Evolutionary conservation across 2,797 vertebrate species (phyloP).

Genomic region (Pagetopsis macropterus): DNA sequence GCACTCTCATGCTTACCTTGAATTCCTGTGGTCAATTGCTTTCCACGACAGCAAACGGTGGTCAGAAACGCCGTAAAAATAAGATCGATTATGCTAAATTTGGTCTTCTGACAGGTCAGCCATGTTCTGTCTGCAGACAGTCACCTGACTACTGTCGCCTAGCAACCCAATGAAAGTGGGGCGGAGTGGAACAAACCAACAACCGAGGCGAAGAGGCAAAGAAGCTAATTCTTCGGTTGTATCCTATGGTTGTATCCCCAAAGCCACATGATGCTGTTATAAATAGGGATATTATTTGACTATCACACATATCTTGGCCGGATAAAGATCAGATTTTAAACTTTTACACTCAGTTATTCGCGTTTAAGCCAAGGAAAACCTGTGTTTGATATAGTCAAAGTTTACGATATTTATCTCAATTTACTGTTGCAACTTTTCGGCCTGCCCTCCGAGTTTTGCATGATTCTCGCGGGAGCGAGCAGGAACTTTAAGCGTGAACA

Average conservation of each 20-base stretch:
- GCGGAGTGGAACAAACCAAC: conserved; percentile 53
- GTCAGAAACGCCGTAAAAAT: conserved; percentile 55
- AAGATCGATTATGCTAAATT: conserved; percentile 74
- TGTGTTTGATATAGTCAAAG: not conserved
- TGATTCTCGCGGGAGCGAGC: not conserved
- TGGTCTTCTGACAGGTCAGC: conserved; percentile 83
- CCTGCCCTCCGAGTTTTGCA: not conserved
- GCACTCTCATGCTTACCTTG: conserved; percentile 65
- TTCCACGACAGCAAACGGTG: conserved; percentile 49
- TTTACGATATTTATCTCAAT: not conserved
- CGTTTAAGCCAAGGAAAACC: not conserved
- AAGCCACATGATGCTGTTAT: not conserved
- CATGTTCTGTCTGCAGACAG: conserved; percentile 84
- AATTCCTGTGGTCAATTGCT: conserved; percentile 35
- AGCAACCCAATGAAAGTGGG: conserved; percentile 72
- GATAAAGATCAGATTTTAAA: not conserved
- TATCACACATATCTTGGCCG: not conserved
- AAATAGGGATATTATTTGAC: not conserved
- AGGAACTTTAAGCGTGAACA: not conserved
- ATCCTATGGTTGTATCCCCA: not conserved
- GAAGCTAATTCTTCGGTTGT: not conserved
- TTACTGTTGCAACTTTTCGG: too few species aligned
- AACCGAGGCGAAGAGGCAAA: not conserved
- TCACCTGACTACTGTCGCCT: conserved; percentile 85
- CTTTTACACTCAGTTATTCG: not conserved